Base-by-base conservation (phyloP, 1,140 invertebrate species). In the Fopius arisanus region DNA sequence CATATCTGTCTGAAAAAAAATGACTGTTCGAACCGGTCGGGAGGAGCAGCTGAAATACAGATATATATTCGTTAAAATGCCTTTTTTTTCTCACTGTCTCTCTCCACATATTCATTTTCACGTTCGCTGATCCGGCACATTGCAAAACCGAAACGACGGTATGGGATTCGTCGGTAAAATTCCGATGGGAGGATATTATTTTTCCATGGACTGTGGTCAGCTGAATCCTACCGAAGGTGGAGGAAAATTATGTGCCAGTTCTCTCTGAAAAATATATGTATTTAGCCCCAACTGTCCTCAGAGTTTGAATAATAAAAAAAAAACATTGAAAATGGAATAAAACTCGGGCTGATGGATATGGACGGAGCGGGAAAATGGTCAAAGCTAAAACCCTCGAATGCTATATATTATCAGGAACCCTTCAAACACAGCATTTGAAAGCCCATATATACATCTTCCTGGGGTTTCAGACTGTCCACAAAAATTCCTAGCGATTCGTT, bases 61-160 rank as follows among this genome's bases (percentile, higher is more conserved):
- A 33, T 71, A 75, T 66, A 59, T 41, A 75, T 75, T 63, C 70
- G 70, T 72, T 19, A 28, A 65, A 29, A 40, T 67, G 67, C 43
- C 5, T 3, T 14, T 71, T 71, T 71, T 71, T 65, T 59, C 26
- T 43, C 29, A 14, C 16, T 48, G 43, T 48, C 43, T 16, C 74
- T 73, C 66, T 43, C 40, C 33, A 54, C 31, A 68, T 73, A 73
- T 73, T 68, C 72, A 78, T 78, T 78, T 75, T 69, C 71, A 78
- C 71, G 70, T 78, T 67, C 71, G 76, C 76, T 78, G 76, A 78
- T 71, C 73, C 67, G 67, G 76, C 69, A 77, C 67, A 73, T 72
- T 59, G 54, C 14, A 12, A 59, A 59, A 59, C 33, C 33, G 33
- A 37, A 37, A 37, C 33, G 33, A 37, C 33, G 33, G 33, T 37